Conservation (phyloP, 2,888 invertebrate species). For the Portevinia maculata region DNA sequence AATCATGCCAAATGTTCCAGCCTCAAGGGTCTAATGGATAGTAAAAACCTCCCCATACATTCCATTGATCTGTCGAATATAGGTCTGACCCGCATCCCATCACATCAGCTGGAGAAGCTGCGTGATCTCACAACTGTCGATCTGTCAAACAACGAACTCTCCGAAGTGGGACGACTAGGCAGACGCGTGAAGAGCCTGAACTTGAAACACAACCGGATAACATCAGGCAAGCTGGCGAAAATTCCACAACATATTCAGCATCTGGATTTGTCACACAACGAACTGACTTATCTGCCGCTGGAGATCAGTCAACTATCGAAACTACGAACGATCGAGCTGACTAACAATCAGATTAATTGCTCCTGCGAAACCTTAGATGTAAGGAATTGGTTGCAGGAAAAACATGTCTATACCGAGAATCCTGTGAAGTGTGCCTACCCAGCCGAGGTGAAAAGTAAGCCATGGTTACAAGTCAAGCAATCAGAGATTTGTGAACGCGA, state of each 20-base stretch:
- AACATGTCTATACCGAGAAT: slow-evolving; percentile 84
- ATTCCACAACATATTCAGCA: slow-evolving; percentile 86
- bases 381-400: slow-evolving; percentile 85
- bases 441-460: slow-evolving; percentile 83
- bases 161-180: slow-evolving; percentile 85
- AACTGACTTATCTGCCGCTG: slow-evolving; percentile 85
- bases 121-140: slow-evolving; percentile 86
- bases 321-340: slow-evolving; percentile 86
- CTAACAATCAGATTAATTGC: slow-evolving; percentile 88
- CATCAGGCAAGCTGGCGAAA: slow-evolving; percentile 84
- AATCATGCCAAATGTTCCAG: slow-evolving; percentile 81
- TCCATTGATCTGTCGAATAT: slow-evolving; percentile 86
- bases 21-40: slow-evolving; percentile 77
- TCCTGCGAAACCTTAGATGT: slow-evolving; percentile 87
- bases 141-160: slow-evolving; percentile 86
- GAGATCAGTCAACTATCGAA: slow-evolving; percentile 84
- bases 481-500: slow-evolving; percentile 84
- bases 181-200: slow-evolving; percentile 85
- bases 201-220: slow-evolving; percentile 86
- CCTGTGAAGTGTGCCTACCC: slow-evolving; percentile 85
- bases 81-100: slow-evolving; percentile 84
- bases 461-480: slow-evolving; percentile 85
- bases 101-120: slow-evolving; percentile 85
- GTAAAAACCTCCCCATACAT: slow-evolving; percentile 79
- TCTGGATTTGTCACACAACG: slow-evolving; percentile 86